Base-by-base conservation (phyloP, 2,888 invertebrate species). In the Hymenopus coronatus region DNA sequence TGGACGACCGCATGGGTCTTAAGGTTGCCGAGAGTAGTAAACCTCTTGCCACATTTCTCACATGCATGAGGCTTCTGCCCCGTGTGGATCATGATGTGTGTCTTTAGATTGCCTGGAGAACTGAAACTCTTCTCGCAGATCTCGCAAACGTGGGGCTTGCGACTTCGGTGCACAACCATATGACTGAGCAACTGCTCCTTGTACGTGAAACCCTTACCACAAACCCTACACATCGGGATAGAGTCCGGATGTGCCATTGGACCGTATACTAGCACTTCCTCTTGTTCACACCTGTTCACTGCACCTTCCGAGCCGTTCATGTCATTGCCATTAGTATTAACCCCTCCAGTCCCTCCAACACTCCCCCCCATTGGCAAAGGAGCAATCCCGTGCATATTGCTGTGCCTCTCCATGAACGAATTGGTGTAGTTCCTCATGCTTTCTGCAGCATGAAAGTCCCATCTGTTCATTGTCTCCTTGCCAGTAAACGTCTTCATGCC, bases 41-140 rank as follows among this genome's bases (percentile, higher is more conserved):
- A 89, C 28, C 83, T 83, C 83, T 89, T 89, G n/a, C 89, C 89
- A 70, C 89, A 89, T 28, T 86, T 85, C 14, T 89, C 89, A 54
- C 89, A 89, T 8, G 89, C 46, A 28, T 86, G 86, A 33, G 85
- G 85, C 25, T 89, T 89, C 70, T 82, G 88, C 12, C 85, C 88
- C 27, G 84, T 88, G 70, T 85, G 87, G 8, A 82, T 87, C 87
- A 87, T 87, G 25, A 87, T 82, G 15, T 87, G 87, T 14, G 87
- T 87, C n/a, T 87, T 87, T 33, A 87, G 82, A 25, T 87, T 87
- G 2, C 87, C 87, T 28, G 87, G 87, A 33, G 87, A 87, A 87
- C 87, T 82, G 14, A 87, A 87, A 27, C 87, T 87, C 82, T 87
- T 87, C 40, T 82, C 87, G 33, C 87, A 87, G 30, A 87, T 87